Percentiles rank a stretch among this genome's conserved stretches.
phyloP scores from a whole-genome alignment of 1,140 invertebrate species.

The Drosophila littoralis region DNA sequence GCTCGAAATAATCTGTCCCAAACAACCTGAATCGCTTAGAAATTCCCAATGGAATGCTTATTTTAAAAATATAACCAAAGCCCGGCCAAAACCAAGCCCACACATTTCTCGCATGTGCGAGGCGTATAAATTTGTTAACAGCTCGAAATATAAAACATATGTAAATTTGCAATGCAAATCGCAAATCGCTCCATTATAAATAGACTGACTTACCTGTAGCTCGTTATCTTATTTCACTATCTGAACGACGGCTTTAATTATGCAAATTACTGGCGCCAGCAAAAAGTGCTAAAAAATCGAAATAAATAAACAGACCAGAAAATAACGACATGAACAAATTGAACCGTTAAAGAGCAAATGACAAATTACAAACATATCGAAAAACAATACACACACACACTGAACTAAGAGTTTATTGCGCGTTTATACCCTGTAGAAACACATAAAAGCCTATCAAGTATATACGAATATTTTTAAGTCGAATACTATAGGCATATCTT shows the following conservation, averaged over 20 bases:
- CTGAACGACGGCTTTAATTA: constrained; percentile 63
- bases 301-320: constrained; percentile 18
- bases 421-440: background rate
- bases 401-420: background rate
- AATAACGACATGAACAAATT: constrained; percentile 20
- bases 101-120: constrained; percentile 55
- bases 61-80: constrained; percentile 4
- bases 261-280: constrained; percentile 76
- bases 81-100: constrained; percentile 15
- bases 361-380: constrained; percentile 48
- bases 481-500: no score
- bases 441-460: no score
- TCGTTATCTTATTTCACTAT: constrained; percentile 59
- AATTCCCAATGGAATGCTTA: constrained; percentile 56
- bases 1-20: constrained; percentile 23
- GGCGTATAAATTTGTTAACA: constrained; percentile 64
- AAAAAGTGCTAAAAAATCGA: constrained; percentile 47
- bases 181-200: constrained; percentile 34
- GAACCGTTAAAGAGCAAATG: constrained; percentile 42
- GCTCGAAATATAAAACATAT: constrained; percentile 15
- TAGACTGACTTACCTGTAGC: constrained; percentile 63
- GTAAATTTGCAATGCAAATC: constrained; percentile 64
- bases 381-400: background rate
- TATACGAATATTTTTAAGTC: no score
- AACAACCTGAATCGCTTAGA: constrained; percentile 50